Conservation (phyloP, 1,140 invertebrate species). For the Pseudobourletiella spinata region DNA sequence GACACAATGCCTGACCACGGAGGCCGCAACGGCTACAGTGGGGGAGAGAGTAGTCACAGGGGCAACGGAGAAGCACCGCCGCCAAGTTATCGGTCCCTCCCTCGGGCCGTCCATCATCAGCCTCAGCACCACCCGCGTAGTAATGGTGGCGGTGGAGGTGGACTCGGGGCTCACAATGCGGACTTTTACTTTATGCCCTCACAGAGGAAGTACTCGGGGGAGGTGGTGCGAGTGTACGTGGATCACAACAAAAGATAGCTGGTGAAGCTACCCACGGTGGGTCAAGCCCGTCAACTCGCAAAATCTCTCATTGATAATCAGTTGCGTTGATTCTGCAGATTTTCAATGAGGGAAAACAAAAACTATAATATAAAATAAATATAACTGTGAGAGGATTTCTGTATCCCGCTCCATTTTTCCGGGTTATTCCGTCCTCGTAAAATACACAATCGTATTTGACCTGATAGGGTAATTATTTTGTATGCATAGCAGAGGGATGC, state of each 20-base stretch:
- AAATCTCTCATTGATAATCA: too few species aligned
- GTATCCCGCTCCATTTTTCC: too few species aligned
- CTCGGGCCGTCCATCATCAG: conserved; percentile 15
- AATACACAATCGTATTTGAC: too few species aligned
- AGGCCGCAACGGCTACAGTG: background rate
- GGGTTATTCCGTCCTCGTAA: too few species aligned
- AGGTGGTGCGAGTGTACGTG: conserved; percentile 82
- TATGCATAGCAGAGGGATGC: too few species aligned
- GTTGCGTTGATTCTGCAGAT: too few species aligned
- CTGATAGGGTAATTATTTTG: too few species aligned
- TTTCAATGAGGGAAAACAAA: too few species aligned
- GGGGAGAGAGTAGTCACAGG: conserved; percentile 6
- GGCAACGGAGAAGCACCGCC: background rate
- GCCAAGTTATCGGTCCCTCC: conserved; percentile 20
- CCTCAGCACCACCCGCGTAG: conserved; percentile 36
- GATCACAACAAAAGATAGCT: conserved; percentile 58
- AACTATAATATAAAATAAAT: too few species aligned
- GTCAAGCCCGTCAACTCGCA: too few species aligned
- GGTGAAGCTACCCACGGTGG: too few species aligned
- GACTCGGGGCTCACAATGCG: conserved; percentile 45
- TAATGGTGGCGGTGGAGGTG: conserved; percentile 27
- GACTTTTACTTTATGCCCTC: conserved; percentile 95
- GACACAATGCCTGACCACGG: background rate
- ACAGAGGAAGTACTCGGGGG: conserved; percentile 82
- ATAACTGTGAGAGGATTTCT: too few species aligned